Base-by-base conservation (phyloP, 2,113 vertebrate genomes). In the Pterophyllum scalare region DNA sequence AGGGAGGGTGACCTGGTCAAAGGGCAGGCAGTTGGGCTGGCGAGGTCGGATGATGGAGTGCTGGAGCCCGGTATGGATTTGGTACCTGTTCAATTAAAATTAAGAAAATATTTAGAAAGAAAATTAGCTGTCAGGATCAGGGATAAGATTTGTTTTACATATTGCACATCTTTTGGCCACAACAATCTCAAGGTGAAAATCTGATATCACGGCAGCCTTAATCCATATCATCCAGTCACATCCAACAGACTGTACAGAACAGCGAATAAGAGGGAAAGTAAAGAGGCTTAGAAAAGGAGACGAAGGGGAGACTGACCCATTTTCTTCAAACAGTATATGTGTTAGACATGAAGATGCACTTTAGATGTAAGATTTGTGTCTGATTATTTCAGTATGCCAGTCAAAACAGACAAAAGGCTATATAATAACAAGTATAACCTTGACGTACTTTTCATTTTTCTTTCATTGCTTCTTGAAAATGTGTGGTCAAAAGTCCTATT, bases 21-120 rank as follows among this genome's bases (percentile, higher is more conserved):
- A 96, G 28, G 98, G 98, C 83, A 99, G 91, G 92, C 98, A 99
- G 95, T 97, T 99, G 84, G 98, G 98, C 90, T 99, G 98, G 40
- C 96, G 96, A 2, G 98, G 97, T 15, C 98, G 97, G 90, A 99
- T 99, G 87, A 99, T 99, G 79, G 98, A 99, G 89, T 99, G 98
- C 91, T 99, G 98, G 52, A 99, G 94, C 8, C 98, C 98, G 0
- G 98, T 99, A 84, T 99, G 98, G 90, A 99, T 99, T 94, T 99
- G 98, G 90, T 99, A 99, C 95, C 98, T 99, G 91, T 35, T 0
- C 60, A 35, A 24, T 75, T 24, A 35, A 87, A n/a, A 79, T 58
- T 62, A 22, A 33, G 15, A 72, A 59, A 20, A 61, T 2, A 62
- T 20, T 75, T n/a, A 67, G 2, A 52, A 2, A 19, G 11, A 40